A percentile compares a stretch with the other conserved stretches of the same genome.
Conservation (phyloP, 2,113 vertebrate species). For the Sander vitreus region DNA sequence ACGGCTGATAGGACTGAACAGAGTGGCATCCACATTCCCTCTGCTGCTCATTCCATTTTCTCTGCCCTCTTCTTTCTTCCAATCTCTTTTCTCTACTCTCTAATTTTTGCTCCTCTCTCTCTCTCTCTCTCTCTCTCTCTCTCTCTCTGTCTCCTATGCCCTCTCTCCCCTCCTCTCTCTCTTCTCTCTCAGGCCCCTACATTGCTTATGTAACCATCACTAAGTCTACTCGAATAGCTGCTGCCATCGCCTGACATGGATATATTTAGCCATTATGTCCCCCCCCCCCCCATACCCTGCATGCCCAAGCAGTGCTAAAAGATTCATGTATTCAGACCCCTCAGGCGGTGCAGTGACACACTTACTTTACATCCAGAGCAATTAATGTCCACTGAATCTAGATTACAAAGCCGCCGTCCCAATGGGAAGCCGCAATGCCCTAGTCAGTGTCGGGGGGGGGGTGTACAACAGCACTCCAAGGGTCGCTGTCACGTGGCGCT, state of each 20-base stretch:
- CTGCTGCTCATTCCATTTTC: constrained; percentile 29
- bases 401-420: constrained; percentile 81
- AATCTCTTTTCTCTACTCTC: background rate
- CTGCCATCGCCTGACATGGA: constrained; percentile 71
- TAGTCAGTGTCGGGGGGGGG: constrained; percentile 25
- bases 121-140: background rate
- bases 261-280: constrained; percentile 82
- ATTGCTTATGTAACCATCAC: constrained; percentile 76
- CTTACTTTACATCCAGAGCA: constrained; percentile 93
- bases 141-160: background rate
- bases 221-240: constrained; percentile 76
- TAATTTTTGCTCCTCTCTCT: background rate
- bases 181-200: constrained; percentile 49
- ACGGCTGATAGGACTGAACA: constrained; percentile 16
- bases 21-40: constrained; percentile 19
- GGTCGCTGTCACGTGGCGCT: constrained; percentile 37
- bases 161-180: background rate
- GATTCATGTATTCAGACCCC: constrained; percentile 90
- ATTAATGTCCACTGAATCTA: constrained; percentile 93
- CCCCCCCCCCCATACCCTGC: constrained; percentile 52
- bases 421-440: constrained; percentile 52
- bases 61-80: background rate
- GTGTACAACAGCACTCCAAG: constrained; percentile 25
- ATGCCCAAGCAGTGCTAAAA: constrained; percentile 89
- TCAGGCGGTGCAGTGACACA: constrained; percentile 89